Conservation (phyloP, 1,140 invertebrate species). For the Adelges cooleyi region DNA sequence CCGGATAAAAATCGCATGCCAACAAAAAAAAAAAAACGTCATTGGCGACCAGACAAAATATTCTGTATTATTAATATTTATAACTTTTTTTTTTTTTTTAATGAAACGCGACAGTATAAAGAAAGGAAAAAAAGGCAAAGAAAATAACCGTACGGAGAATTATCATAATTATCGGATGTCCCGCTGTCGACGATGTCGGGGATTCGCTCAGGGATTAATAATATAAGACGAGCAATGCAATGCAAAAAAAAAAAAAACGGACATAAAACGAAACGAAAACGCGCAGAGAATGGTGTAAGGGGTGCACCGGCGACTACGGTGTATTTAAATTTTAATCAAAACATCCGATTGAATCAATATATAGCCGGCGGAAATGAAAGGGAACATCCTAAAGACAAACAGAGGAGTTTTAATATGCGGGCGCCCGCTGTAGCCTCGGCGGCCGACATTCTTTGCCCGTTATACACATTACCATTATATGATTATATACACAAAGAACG, state of each 20-base stretch:
- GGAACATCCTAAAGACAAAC: constrained; percentile 26
- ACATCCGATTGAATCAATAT: constrained; percentile 26
- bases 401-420: constrained; percentile 28
- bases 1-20: no score
- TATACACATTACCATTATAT: background rate
- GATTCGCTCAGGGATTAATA: no score
- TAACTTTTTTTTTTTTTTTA: no score
- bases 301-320: background rate
- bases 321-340: constrained; percentile 29
- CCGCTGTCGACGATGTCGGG: background rate
- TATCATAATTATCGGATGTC: constrained; percentile 17
- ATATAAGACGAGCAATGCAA: no score
- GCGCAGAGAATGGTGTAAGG: background rate
- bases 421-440: background rate
- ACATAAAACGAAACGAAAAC: no score
- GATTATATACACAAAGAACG: constrained; percentile 15
- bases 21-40: no score
- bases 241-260: no score
- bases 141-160: background rate
- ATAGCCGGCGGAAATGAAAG: constrained; percentile 16
- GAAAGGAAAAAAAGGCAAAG: background rate
- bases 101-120: no score
- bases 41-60: no score
- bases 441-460: constrained; percentile 17
- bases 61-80: no score